A percentile compares a stretch with the other conserved stretches of the same genome.
These are phyloP conservation scores for Hiodon alosoides DNA, from an alignment of 2,113 vertebrate genomes.

Conservation along the genomic window DNA sequence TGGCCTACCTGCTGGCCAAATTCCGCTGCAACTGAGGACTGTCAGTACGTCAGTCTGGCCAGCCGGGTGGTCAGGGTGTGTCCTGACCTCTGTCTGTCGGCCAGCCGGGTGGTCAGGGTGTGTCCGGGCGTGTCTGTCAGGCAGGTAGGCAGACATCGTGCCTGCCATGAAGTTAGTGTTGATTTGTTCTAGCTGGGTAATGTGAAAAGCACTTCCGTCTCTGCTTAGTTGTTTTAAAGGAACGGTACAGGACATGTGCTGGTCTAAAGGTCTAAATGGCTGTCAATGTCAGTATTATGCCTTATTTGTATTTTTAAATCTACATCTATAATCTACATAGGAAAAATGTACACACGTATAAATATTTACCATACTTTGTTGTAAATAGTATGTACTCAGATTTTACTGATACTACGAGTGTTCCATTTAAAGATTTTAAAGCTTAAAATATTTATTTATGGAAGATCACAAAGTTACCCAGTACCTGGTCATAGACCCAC, in stretches of 20 bases:
- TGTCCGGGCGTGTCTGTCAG: not conserved
- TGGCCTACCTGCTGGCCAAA: slow-evolving; percentile 88
- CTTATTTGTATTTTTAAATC: not conserved
- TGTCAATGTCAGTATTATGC: not conserved
- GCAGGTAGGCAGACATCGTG: not conserved
- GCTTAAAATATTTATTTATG: no score
- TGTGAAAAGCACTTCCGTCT: not conserved
- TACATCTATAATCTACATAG: no score
- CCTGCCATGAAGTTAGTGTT: no score
- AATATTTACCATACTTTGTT: no score
- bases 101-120: not conserved
- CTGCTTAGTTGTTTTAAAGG: not conserved
- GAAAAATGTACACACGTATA: no score
- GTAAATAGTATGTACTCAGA: not conserved
- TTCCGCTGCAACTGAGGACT: slow-evolving; percentile 87
- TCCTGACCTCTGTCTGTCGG: not conserved
- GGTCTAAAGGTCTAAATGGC: not conserved
- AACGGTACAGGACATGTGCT: not conserved
- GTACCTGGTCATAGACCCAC: no score
- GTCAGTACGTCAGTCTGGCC: not conserved
- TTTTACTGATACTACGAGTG: no score
- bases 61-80: not conserved
- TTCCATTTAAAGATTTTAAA: no score
- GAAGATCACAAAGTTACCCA: no score
- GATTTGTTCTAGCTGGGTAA: no score